Percentiles rank a stretch among this genome's conserved stretches.
Evolutionary conservation across 2,113 vertebrate species (phyloP).

Genomic region (Sula dactylatra): DNA sequence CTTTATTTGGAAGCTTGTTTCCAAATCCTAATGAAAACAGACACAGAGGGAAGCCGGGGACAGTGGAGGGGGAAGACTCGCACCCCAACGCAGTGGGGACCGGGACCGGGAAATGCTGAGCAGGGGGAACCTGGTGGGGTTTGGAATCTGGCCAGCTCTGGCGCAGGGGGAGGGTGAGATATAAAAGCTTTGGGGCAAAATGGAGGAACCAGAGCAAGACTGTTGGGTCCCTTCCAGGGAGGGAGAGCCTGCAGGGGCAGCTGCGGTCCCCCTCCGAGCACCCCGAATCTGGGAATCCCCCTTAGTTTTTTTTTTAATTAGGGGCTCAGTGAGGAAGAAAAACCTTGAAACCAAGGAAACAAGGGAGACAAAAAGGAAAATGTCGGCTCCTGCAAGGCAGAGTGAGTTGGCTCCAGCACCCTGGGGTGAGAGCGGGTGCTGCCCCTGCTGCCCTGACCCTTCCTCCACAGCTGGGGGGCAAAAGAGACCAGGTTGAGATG

Average conservation of each 20-base stretch:
- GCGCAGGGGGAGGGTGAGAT: background rate
- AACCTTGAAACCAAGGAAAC: slow-evolving; percentile 49
- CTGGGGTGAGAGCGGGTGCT: slow-evolving; percentile 12
- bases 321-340: background rate
- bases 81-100: background rate
- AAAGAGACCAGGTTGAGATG: background rate
- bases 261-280: rapidly evolving
- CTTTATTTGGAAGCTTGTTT: slow-evolving; percentile 49
- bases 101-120: background rate
- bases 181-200: background rate
- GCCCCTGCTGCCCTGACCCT: background rate
- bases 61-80: background rate
- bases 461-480: rapidly evolving
- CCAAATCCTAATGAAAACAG: slow-evolving; percentile 45
- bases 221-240: rapidly evolving
- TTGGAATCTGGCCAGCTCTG: background rate
- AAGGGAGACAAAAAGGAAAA: background rate
- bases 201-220: background rate
- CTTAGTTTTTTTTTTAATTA: background rate
- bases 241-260: background rate
- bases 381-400: background rate
- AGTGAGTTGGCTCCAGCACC: background rate
- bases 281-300: background rate
- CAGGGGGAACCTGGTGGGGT: background rate
- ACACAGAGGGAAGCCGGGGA: background rate